These are phyloP conservation scores for Actenoides hombroni DNA, from an alignment of 2,113 vertebrate species.

Conservation along the genomic window DNA sequence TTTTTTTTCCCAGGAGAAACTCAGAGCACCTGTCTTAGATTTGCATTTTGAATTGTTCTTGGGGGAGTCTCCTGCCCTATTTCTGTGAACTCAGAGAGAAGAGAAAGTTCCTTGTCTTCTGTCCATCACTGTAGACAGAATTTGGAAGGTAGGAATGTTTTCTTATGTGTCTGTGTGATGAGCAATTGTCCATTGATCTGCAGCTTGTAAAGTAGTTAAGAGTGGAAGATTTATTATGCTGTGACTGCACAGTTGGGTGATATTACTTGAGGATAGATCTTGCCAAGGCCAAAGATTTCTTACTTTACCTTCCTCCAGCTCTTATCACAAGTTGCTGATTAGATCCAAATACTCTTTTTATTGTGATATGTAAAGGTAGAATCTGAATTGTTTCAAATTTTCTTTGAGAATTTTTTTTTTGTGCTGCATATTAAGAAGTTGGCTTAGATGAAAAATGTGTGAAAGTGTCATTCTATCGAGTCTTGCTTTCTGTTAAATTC, in stretches of 20 bases:
- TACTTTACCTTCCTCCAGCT: neutral
- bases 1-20: neutral
- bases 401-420: neutral
- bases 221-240: neutral
- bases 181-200: neutral
- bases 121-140: fast-evolving
- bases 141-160: neutral
- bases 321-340: neutral
- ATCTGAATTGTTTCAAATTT: neutral
- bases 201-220: neutral
- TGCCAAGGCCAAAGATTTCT: neutral
- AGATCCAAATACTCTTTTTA: neutral
- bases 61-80: fast-evolving
- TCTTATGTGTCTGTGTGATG: neutral
- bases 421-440: neutral
- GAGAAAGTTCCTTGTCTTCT: fast-evolving
- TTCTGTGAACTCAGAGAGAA: neutral
- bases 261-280: neutral
- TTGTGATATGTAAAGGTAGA: neutral
- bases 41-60: neutral
- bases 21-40: neutral
- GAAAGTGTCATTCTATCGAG: neutral
- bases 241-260: neutral
- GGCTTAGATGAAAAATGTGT: neutral
- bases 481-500: neutral